Evolutionary conservation across 2,797 vertebrate species (phyloP).

Genomic region (Mormyrops boulengeri): DNA sequence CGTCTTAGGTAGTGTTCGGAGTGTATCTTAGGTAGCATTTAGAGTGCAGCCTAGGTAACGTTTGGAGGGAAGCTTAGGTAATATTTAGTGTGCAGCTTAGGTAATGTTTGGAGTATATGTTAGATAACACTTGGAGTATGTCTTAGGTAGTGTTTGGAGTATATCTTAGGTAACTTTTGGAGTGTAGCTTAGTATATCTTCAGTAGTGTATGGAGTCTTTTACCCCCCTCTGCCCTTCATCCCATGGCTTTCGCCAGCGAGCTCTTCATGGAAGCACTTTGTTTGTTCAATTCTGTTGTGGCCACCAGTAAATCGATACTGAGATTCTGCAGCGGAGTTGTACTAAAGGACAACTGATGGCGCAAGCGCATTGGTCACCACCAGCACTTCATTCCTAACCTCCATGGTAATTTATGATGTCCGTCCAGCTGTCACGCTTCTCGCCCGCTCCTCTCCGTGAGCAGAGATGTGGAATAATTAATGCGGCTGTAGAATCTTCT

Average conservation of each 20-base stretch:
- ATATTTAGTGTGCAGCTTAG: not conserved
- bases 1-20: not conserved
- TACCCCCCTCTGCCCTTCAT: not conserved
- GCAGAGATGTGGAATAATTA: constrained; percentile 14
- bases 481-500: constrained; percentile 12
- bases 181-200: not conserved
- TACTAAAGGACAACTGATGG: not conserved
- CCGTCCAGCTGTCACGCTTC: constrained; percentile 18
- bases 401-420: constrained; percentile 21
- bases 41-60: too few species aligned
- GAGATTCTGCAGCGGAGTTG: not conserved
- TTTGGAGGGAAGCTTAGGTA: too few species aligned
- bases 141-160: not conserved
- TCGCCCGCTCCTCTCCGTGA: not conserved
- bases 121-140: not conserved
- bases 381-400: not conserved
- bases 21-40: not conserved
- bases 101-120: not conserved
- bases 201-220: not conserved
- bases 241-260: not conserved
- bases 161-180: not conserved
- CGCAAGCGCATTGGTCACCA: not conserved
- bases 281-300: not conserved
- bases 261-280: not conserved
- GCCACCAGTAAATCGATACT: not conserved